Conservation (phyloP, 2,797 vertebrate species). For the Parauchenoglanis ngamensis region DNA sequence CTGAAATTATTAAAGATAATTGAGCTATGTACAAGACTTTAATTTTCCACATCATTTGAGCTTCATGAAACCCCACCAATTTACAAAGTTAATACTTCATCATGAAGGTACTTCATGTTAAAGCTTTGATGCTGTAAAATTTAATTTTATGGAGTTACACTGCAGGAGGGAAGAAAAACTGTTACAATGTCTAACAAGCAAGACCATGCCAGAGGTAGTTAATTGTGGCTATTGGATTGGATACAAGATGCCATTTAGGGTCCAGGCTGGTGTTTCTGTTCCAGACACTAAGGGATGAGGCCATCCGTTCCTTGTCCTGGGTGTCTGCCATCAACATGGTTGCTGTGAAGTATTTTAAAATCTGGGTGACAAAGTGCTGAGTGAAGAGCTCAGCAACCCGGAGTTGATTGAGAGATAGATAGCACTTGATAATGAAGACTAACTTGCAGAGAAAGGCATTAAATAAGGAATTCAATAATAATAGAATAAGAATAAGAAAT, state of each 20-base stretch:
- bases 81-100: background rate
- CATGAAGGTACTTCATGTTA: background rate
- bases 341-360: conserved; percentile 34
- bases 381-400: conserved; percentile 19
- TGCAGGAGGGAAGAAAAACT: conserved; percentile 5
- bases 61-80: background rate
- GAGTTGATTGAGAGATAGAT: background rate
- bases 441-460: background rate
- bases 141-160: background rate
- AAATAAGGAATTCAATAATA: background rate
- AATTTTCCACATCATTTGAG: background rate
- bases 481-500: background rate
- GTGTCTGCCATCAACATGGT: conserved; percentile 24
- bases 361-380: conserved; percentile 34
- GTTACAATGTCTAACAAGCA: background rate
- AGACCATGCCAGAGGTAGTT: background rate
- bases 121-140: background rate
- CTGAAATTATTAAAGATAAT: background rate
- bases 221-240: background rate
- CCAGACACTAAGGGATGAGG: background rate
- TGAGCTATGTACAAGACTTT: no score
- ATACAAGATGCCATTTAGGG: background rate
- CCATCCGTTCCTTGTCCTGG: background rate
- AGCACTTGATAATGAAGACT: background rate
- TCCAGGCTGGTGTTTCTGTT: background rate